These are phyloP conservation scores for Calyptommatus sinebrachiatus DNA, from an alignment of 2,113 vertebrate genomes.

Conservation along the genomic window DNA sequence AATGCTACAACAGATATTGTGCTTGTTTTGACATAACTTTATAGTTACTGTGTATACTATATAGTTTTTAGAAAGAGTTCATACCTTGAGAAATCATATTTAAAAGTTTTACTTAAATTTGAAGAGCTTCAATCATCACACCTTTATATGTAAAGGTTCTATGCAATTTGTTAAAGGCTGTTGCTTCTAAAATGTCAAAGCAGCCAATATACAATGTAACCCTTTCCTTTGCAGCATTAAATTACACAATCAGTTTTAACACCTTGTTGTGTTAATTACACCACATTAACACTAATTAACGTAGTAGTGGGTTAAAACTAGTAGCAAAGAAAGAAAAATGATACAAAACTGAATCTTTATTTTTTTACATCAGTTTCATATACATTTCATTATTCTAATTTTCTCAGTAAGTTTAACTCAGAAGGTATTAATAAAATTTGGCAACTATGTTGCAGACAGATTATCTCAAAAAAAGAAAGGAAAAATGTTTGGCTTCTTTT, in stretches of 20 bases:
- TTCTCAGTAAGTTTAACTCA: slow-evolving; percentile 6
- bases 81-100: background rate
- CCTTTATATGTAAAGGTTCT: slow-evolving; percentile 23
- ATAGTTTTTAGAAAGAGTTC: background rate
- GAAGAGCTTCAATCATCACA: slow-evolving; percentile 26
- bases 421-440: slow-evolving; percentile 9
- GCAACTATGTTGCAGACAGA: background rate
- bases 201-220: background rate
- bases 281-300: too few relatives aligned
- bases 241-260: background rate
- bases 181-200: background rate
- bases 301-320: slow-evolving; percentile 32
- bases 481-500: background rate
- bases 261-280: background rate
- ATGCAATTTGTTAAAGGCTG: slow-evolving; percentile 1
- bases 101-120: slow-evolving; percentile 15
- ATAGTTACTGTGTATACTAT: background rate
- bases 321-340: slow-evolving; percentile 12
- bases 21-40: too few relatives aligned
- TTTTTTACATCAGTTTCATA: background rate
- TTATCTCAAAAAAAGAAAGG: too few relatives aligned
- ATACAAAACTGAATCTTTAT: slow-evolving; percentile 29
- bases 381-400: slow-evolving; percentile 12
- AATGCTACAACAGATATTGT: too few relatives aligned
- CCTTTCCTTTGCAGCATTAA: background rate